phyloP scores from a whole-genome alignment of 2,888 invertebrate genomes.

The Chouioia cunea region DNA sequence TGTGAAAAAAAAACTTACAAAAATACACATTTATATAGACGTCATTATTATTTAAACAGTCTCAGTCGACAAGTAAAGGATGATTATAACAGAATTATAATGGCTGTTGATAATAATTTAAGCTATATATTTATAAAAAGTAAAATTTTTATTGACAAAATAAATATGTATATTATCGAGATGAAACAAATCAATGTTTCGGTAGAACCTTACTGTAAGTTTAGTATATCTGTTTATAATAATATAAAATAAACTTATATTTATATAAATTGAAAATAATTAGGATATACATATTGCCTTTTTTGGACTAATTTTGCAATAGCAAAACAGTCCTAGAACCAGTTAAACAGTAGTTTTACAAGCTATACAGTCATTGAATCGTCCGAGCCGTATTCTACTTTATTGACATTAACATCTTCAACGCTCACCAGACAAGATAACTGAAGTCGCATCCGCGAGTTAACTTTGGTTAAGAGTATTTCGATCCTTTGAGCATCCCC shows the following conservation, averaged over 20 bases:
- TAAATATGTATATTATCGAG: slow-evolving; percentile 35
- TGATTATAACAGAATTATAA: slow-evolving; percentile 1
- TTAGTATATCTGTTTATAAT: slow-evolving; percentile 21
- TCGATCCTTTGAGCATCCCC: slow-evolving; percentile 69
- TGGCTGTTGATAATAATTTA: too few species aligned
- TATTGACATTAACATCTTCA: slow-evolving; percentile 15
- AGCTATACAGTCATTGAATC: slow-evolving; percentile 39
- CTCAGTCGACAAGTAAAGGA: not conserved
- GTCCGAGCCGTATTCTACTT: slow-evolving; percentile 20
- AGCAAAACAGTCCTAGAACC: slow-evolving; percentile 12
- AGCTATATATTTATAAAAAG: slow-evolving; percentile 39
- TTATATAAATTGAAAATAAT: slow-evolving; percentile 36
- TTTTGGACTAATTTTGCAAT: slow-evolving; percentile 30
- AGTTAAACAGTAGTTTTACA: slow-evolving; percentile 8
- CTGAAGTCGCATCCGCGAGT: slow-evolving; percentile 62
- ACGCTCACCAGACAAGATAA: slow-evolving; percentile 58
- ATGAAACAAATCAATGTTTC: slow-evolving; percentile 31
- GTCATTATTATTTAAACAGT: too few species aligned
- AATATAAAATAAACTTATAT: slow-evolving; percentile 28
- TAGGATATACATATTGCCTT: slow-evolving; percentile 35
- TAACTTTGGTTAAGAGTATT: slow-evolving; percentile 60
- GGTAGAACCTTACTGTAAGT: slow-evolving; percentile 16
- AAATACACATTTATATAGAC: too few species aligned
- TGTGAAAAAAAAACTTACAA: too few species aligned
- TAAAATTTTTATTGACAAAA: slow-evolving; percentile 39